These are phyloP conservation scores for Semaprochilodus insignis DNA, from an alignment of 2,797 vertebrate genomes.

Conservation along the genomic window DNA sequence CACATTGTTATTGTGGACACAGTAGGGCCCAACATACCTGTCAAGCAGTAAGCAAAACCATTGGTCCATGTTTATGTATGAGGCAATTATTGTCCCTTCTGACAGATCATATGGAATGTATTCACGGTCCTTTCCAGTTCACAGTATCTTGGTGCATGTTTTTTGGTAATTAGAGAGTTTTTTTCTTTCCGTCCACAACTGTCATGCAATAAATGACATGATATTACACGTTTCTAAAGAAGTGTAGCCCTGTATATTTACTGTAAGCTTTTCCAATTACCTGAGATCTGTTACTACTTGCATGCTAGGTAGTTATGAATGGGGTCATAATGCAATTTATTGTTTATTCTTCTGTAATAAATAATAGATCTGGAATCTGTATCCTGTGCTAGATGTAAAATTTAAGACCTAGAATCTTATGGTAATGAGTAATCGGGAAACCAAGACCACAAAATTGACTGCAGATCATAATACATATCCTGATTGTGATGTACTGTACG, in stretches of 20 bases:
- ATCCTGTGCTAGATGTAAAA: too few relatives aligned
- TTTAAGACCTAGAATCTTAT: too few relatives aligned
- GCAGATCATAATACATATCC: too few relatives aligned
- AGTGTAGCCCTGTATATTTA: not conserved
- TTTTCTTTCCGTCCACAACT: not conserved
- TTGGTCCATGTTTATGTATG: slow-evolving; percentile 3
- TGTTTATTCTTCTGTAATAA: too few relatives aligned
- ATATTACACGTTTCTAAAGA: not conserved
- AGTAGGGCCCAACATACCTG: not conserved
- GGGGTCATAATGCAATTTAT: too few relatives aligned
- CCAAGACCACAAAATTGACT: too few relatives aligned
- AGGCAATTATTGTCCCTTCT: not conserved
- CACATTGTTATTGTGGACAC: not conserved
- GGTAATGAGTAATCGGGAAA: too few relatives aligned
- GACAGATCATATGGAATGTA: slow-evolving; percentile 9
- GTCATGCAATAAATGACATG: not conserved
- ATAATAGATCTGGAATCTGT: too few relatives aligned
- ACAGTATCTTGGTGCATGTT: not conserved
- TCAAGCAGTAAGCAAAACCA: not conserved
- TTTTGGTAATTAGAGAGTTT: not conserved
- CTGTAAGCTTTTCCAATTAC: not conserved
- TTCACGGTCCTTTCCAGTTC: not conserved
- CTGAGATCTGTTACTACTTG: not conserved
- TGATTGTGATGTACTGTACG: too few relatives aligned
- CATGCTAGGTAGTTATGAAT: not conserved